A percentile compares a stretch with the other conserved stretches of the same genome.
Conservation (phyloP, 2,888 invertebrate species). For the Stratiomys singularior region DNA sequence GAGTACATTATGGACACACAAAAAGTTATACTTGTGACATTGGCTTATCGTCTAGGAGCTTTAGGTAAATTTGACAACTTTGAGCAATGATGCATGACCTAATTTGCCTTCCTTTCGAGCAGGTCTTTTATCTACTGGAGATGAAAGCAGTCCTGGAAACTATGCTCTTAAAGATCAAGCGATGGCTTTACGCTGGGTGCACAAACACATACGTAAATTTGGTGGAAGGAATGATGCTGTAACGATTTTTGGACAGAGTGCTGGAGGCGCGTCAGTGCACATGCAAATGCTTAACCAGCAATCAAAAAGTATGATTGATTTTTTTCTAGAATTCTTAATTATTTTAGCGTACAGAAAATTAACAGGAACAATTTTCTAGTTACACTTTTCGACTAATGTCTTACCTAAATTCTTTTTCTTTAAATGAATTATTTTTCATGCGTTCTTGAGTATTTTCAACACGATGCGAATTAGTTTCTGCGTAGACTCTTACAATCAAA, state of each 20-base stretch:
- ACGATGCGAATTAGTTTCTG: too few relatives aligned
- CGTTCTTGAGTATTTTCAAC: too few relatives aligned
- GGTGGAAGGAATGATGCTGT: slow-evolving; percentile 65
- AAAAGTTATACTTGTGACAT: slow-evolving; percentile 66
- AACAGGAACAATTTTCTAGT: too few relatives aligned
- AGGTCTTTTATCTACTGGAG: slow-evolving; percentile 67
- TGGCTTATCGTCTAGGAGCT: slow-evolving; percentile 66
- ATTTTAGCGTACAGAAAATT: background rate
- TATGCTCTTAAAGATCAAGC: slow-evolving; percentile 68
- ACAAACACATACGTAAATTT: slow-evolving; percentile 65
- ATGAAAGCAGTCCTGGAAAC: slow-evolving; percentile 66
- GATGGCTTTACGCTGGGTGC: slow-evolving; percentile 66
- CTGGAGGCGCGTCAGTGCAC: slow-evolving; percentile 66
- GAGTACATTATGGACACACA: slow-evolving; percentile 68
- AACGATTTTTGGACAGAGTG: slow-evolving; percentile 68
- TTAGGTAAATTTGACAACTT: slow-evolving; percentile 56
- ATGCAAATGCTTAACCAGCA: slow-evolving; percentile 66
- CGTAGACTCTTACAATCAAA: too few relatives aligned
- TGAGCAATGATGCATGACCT: background rate
- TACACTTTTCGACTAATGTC: background rate
- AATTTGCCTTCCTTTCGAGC: background rate
- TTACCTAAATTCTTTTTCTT: background rate
- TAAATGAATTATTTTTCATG: background rate
- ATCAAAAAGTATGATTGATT: slow-evolving; percentile 57
- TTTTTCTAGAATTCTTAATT: slow-evolving; percentile 20